A percentile compares a stretch with the other conserved stretches of the same genome.
phyloP scores from a whole-genome alignment of 2,888 invertebrate species.

The Dicyrtoma fusca region DNA sequence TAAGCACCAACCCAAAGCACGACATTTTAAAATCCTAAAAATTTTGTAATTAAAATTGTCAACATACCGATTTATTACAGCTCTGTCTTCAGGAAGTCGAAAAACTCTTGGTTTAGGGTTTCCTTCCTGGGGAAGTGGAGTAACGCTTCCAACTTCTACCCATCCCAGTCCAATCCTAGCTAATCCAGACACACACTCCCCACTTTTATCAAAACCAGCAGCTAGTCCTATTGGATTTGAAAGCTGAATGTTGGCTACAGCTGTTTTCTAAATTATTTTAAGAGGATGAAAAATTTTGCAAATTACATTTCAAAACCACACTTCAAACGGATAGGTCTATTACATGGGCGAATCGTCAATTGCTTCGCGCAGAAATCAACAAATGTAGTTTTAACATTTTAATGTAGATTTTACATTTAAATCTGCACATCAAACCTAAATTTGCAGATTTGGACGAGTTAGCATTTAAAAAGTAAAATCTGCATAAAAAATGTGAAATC shows the following conservation, averaged over 20 bases:
- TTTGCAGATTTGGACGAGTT: too few species aligned
- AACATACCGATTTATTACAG: conserved; percentile 83
- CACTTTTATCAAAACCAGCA: conserved; percentile 98
- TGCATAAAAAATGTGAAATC: too few species aligned
- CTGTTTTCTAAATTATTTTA: conserved; percentile 65
- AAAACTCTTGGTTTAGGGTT: conserved; percentile 94
- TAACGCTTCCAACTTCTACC: conserved; percentile 87
- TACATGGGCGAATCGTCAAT: too few species aligned
- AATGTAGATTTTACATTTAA: too few species aligned
- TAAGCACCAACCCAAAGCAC: too few species aligned
- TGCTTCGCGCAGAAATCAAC: too few species aligned
- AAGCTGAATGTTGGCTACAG: conserved; percentile 72
- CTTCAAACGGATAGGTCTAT: too few species aligned
- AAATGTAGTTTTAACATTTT: too few species aligned
- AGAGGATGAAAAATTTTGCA: background rate
- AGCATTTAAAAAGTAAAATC: too few species aligned
- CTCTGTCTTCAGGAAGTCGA: conserved; percentile 78
- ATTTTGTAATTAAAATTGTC: too few species aligned
- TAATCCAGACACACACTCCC: conserved; percentile 82
- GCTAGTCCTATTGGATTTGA: conserved; percentile 95
- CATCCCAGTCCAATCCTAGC: conserved; percentile 88
- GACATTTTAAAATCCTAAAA: too few species aligned
- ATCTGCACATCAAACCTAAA: too few species aligned
- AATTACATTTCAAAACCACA: background rate
- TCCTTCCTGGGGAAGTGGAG: conserved; percentile 89